Evolutionary conservation across 35 echinoderm and acorn worm genomes (phyloP).

Genomic region (Patiria miniata): DNA sequence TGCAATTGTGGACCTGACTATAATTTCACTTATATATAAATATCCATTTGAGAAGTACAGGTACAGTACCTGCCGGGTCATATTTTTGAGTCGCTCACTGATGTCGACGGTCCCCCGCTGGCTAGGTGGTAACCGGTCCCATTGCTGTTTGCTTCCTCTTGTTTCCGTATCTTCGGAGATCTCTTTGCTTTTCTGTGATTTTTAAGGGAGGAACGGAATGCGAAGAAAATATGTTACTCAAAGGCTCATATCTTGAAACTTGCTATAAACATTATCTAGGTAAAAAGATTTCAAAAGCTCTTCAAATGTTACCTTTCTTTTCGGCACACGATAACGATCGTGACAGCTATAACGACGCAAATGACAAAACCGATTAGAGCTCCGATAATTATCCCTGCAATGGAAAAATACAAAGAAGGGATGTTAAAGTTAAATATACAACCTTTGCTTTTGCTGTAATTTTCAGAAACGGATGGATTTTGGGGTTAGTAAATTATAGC

Average conservation of each 20-base stretch:
- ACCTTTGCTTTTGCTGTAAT: no score
- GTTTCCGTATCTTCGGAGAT: not conserved
- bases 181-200: not conserved
- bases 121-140: not conserved
- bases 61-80: not conserved
- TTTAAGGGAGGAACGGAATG: not conserved
- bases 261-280: no score
- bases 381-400: not conserved
- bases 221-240: not conserved
- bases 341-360: not conserved
- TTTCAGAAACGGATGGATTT: no score
- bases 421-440: not conserved
- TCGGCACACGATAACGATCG: not conserved
- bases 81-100: not conserved
- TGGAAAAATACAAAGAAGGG: not conserved
- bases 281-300: no score
- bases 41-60: not conserved
- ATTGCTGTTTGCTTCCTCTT: not conserved
- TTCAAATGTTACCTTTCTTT: slow-evolving; percentile 34
- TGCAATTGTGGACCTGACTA: no score
- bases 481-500: no score
- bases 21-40: no score
- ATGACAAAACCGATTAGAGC: not conserved
- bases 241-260: no score
- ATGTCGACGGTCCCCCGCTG: not conserved